Conservation (phyloP, 2,113 vertebrate species). For the Terrapene triunguis region DNA sequence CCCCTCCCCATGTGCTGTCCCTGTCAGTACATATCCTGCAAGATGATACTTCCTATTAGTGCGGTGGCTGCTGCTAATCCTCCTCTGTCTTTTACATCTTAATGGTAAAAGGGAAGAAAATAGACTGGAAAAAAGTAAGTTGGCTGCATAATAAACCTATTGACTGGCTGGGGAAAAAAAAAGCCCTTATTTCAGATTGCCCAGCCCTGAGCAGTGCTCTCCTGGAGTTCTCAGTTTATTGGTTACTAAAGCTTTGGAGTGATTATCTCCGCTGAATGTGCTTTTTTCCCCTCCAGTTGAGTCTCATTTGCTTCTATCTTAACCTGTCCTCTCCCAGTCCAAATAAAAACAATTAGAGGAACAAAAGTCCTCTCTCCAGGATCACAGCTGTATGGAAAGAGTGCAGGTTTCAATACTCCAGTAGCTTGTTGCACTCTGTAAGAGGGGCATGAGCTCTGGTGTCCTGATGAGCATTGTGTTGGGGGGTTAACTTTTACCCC, state of each 20-base stretch:
- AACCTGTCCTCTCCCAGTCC: conserved; percentile 11
- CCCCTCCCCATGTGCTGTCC: neutral
- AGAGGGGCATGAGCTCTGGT: rapidly evolving
- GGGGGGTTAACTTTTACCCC: rapidly evolving
- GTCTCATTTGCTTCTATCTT: neutral
- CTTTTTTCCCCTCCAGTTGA: conserved; percentile 52
- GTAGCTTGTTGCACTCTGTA: neutral
- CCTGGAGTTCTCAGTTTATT: neutral
- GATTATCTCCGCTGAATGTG: conserved; percentile 47
- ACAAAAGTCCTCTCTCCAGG: neutral
- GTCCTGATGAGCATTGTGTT: neutral
- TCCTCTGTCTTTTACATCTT: rapidly evolving
- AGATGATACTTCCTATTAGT: rapidly evolving
- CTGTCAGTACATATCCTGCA: rapidly evolving
- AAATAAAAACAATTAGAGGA: conserved; percentile 1
- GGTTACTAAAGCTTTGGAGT: conserved; percentile 15
- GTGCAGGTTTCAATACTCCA: neutral
- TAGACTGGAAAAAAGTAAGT: neutral
- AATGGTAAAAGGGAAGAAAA: conserved; percentile 18
- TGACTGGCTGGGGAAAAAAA: neutral
- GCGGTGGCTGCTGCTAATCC: rapidly evolving
- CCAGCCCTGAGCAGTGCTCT: conserved; percentile 19
- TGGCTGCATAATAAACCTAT: neutral
- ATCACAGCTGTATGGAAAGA: rapidly evolving
- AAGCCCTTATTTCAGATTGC: neutral